These are phyloP conservation scores for Hirtodrosophila trivittata DNA, from an alignment of 2,888 invertebrate species.

Conservation along the genomic window DNA sequence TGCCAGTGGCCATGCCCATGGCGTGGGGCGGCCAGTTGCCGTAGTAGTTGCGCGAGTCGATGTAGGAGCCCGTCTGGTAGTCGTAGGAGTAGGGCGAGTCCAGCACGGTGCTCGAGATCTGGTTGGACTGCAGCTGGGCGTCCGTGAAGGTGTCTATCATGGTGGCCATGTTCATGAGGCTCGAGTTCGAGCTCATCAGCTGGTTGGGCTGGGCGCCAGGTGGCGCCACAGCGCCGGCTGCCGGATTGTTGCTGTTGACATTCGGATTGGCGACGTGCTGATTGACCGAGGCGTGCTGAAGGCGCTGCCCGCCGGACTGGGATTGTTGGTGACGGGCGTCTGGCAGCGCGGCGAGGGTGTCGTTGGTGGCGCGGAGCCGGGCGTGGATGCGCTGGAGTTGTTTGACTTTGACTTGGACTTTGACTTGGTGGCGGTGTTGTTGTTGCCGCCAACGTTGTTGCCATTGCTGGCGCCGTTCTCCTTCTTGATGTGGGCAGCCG, in stretches of 20 bases:
- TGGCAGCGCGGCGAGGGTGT: slow-evolving; percentile 83
- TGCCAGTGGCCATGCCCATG: slow-evolving; percentile 77
- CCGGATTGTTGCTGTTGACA: slow-evolving; percentile 41
- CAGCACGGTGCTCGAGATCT: slow-evolving; percentile 92
- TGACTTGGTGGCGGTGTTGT: slow-evolving; percentile 62
- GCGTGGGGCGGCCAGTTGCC: slow-evolving; percentile 86
- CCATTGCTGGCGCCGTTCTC: slow-evolving; percentile 61
- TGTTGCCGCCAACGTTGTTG: slow-evolving; percentile 21
- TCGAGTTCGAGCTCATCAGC: slow-evolving; percentile 84
- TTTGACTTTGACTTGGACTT: slow-evolving; percentile 80
- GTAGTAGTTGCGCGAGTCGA: slow-evolving; percentile 87
- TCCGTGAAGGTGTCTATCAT: slow-evolving; percentile 91
- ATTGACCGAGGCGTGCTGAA: slow-evolving; percentile 84
- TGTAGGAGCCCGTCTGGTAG: slow-evolving; percentile 85
- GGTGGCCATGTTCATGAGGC: slow-evolving; percentile 89
- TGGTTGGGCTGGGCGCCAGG: slow-evolving; percentile 81
- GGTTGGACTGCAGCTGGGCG: slow-evolving; percentile 92
- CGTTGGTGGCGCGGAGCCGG: slow-evolving; percentile 80
- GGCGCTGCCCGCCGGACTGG: slow-evolving; percentile 85
- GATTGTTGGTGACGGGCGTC: slow-evolving; percentile 85
- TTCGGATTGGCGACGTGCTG: slow-evolving; percentile 60
- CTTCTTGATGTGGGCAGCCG: slow-evolving; percentile 60
- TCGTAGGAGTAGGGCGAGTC: slow-evolving; percentile 88
- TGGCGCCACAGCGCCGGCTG: slow-evolving; percentile 35
- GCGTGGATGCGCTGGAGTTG: slow-evolving; percentile 72